phyloP scores from a whole-genome alignment of 2,113 vertebrate species.

The Acrocephalus arundinaceus region DNA sequence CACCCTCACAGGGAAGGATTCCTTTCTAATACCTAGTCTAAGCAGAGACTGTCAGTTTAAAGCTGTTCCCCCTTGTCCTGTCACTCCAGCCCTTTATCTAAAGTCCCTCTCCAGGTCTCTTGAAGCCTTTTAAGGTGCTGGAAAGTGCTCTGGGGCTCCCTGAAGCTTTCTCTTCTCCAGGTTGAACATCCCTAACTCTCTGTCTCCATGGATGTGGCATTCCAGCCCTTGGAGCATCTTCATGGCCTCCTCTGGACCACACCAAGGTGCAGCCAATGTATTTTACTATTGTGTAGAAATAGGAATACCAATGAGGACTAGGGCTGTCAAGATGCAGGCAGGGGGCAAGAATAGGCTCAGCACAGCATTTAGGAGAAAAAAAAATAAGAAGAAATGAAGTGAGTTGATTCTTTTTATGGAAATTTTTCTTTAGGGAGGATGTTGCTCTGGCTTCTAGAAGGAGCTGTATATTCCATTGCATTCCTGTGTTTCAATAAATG shows the following conservation, averaged over 20 bases:
- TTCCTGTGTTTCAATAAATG: background rate
- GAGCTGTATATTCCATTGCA: background rate
- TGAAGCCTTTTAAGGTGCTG: background rate
- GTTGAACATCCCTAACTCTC: background rate
- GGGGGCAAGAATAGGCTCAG: background rate
- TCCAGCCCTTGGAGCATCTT: background rate
- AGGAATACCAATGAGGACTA: accelerated
- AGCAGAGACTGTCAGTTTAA: background rate
- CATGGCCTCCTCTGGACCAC: background rate
- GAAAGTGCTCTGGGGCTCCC: background rate
- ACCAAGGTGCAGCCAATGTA: background rate
- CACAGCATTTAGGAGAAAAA: background rate
- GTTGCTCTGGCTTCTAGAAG: background rate
- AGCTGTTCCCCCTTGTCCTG: background rate
- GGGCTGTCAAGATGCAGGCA: background rate
- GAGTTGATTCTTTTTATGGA: background rate
- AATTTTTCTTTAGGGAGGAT: background rate
- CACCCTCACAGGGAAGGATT: background rate
- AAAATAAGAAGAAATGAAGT: background rate
- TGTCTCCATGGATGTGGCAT: background rate
- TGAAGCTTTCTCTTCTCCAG: background rate
- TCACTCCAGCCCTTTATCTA: background rate
- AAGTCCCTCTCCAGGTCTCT: background rate
- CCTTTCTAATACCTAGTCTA: background rate
- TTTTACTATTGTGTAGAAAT: background rate